Base-by-base conservation (phyloP, 2,888 invertebrate species). In the Lycophotia porphyrea region DNA sequence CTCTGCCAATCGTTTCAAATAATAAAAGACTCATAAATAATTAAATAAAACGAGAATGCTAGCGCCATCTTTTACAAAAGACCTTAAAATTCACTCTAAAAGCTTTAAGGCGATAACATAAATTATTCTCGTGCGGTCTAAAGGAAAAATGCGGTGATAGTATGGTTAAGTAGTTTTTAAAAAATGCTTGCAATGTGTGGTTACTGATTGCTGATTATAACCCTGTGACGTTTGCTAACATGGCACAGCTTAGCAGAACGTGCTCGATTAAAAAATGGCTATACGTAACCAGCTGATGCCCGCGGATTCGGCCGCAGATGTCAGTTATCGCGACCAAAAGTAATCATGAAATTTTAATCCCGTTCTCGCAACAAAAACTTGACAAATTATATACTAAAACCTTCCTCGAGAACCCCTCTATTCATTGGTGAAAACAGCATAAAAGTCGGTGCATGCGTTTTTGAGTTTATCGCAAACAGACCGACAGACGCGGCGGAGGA, bases 51-150 rank as follows among this genome's bases (percentile, higher is more conserved):
- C 8, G 44, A 27, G 58, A 66, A 71, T 24, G 31, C n/a, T 52
- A 55, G 52, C 44, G 18, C 66, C 64, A 79, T 79, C 15, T 60
- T 68, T 81, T 44, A 64, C 63, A 81, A 71, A 80, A 71, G 36
- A 60, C 52, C 55, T 80, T 58, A 47, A 68, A 76, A 81, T 81
- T 76, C 68, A 80, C 36, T 76, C 68, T 71, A 52, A 81, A 71
- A 80, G 68, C 76, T 71, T 58, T 2, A 24, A 34, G 58, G 39
- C 64, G 81, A 76, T 76, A 65, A 76, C 47, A 42, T 80, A 80
- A 81, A 81, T 81, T 80, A 65, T 80, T 75, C 44, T 72, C 39
- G 76, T 66, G 58, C 34, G 34, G 80, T 68, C 21, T 44, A 34
- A 66, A 60, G 39, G 63, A 64, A 80, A 75, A 71, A 75, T 81